Percentiles rank a stretch among this genome's conserved stretches.
Conservation (phyloP, 1,140 invertebrate species). For the Triops cancriformis region DNA sequence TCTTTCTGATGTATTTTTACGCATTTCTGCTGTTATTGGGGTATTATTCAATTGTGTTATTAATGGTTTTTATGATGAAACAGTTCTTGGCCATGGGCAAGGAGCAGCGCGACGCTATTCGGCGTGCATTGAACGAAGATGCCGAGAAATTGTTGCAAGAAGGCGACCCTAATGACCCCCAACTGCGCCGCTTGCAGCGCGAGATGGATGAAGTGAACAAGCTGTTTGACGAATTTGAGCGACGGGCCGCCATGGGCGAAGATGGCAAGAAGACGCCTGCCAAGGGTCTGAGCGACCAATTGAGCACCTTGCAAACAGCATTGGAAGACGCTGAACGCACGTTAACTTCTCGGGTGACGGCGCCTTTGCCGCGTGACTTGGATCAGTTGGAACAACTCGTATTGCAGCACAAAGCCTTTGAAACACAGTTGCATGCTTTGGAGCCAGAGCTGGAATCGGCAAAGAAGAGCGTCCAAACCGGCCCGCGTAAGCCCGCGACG, state of each 20-base stretch:
- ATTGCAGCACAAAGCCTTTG: slow-evolving; percentile 80
- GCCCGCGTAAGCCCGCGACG: slow-evolving; percentile 75
- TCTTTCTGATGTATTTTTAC: background rate
- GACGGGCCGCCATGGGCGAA: slow-evolving; percentile 51
- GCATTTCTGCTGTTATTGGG: background rate
- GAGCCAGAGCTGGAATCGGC: slow-evolving; percentile 71
- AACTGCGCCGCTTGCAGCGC: slow-evolving; percentile 69
- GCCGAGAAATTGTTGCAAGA: slow-evolving; percentile 88
- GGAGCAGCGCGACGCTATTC: slow-evolving; percentile 87
- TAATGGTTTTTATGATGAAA: slow-evolving; percentile 25
- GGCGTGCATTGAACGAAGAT: slow-evolving; percentile 91
- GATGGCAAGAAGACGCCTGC: slow-evolving; percentile 40
- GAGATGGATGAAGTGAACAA: slow-evolving; percentile 94
- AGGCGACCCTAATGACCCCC: slow-evolving; percentile 86
- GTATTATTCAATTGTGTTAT: background rate
- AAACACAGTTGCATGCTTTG: slow-evolving; percentile 55
- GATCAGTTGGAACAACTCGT: slow-evolving; percentile 77
- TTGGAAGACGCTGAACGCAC: slow-evolving; percentile 77
- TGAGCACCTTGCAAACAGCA: slow-evolving; percentile 64
- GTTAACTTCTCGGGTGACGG: slow-evolving; percentile 66
- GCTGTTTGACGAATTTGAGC: slow-evolving; percentile 88
- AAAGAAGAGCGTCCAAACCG: slow-evolving; percentile 69
- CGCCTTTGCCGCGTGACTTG: slow-evolving; percentile 71
- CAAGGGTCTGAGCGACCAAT: slow-evolving; percentile 71
- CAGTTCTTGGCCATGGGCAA: slow-evolving; percentile 92